Conservation (phyloP, 2,113 vertebrate species). For the Tylochromis polylepis region DNA sequence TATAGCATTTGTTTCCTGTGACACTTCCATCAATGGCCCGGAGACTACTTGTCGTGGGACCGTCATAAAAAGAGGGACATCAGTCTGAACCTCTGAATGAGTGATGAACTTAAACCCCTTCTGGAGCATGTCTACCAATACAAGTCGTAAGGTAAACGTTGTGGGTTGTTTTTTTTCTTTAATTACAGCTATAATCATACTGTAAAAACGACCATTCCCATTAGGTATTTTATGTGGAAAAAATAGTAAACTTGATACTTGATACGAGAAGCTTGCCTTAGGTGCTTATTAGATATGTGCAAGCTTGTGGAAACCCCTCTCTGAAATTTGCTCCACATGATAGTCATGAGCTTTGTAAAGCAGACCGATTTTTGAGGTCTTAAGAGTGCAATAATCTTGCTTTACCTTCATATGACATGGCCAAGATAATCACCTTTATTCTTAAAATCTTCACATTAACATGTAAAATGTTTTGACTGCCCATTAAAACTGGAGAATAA, state of each 20-base stretch:
- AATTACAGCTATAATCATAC: neutral
- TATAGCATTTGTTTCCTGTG: neutral
- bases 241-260: neutral
- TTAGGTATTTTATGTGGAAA: neutral
- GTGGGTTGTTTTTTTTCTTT: neutral
- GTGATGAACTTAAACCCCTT: slow-evolving; percentile 98
- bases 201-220: neutral
- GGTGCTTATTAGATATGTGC: neutral
- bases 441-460: neutral
- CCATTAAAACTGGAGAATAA: neutral
- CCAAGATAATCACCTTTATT: neutral
- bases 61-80: slow-evolving; percentile 50
- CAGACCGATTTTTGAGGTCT: neutral
- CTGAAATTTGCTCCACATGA: neutral
- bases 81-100: slow-evolving; percentile 64
- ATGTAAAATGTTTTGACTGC: neutral
- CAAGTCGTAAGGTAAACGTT: slow-evolving; percentile 84
- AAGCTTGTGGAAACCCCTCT: neutral
- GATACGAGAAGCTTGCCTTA: neutral
- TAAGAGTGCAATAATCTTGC: neutral
- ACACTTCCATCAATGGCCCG: slow-evolving; percentile 43
- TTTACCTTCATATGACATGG: neutral
- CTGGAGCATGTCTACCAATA: slow-evolving; percentile 95
- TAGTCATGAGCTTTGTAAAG: neutral
- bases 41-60: slow-evolving; percentile 42